Evolutionary conservation across 2,888 invertebrate genomes (phyloP).

Genomic region (Aphodius granarius): DNA sequence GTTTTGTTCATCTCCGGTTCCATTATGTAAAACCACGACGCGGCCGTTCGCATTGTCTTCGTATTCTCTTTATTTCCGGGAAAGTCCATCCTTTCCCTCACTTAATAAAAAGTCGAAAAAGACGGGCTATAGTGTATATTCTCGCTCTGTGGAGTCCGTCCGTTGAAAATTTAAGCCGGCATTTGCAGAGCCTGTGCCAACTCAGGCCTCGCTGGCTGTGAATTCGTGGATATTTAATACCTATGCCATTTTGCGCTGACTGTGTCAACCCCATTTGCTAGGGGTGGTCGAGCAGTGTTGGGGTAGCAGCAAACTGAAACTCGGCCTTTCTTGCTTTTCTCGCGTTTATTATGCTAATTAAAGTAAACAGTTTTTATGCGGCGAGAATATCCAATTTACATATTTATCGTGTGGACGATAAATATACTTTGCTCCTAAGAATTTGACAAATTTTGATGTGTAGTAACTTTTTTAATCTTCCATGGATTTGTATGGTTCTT

Average conservation of each 20-base stretch:
- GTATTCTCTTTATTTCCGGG: neutral
- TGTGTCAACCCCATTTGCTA: neutral
- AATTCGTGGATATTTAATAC: neutral
- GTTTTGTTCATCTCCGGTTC: neutral
- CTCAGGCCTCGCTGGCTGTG: neutral
- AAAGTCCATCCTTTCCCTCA: neutral
- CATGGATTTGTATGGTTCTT: neutral
- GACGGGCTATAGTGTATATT: neutral
- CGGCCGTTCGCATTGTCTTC: neutral
- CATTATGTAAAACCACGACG: neutral
- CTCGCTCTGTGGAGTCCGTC: neutral
- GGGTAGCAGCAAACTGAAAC: neutral
- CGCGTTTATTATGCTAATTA: neutral
- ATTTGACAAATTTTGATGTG: neutral
- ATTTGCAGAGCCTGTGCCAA: neutral
- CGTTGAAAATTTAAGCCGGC: neutral
- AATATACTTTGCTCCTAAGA: neutral
- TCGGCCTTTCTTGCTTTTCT: neutral
- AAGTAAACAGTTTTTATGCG: neutral
- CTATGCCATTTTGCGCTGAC: neutral
- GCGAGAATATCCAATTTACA: neutral
- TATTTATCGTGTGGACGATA: neutral
- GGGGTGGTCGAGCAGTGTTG: neutral
- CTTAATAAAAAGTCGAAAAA: neutral
- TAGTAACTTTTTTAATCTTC: neutral